These are phyloP conservation scores for Muraenolepis orangiensis DNA, from an alignment of 2,797 vertebrate species.

Conservation along the genomic window DNA sequence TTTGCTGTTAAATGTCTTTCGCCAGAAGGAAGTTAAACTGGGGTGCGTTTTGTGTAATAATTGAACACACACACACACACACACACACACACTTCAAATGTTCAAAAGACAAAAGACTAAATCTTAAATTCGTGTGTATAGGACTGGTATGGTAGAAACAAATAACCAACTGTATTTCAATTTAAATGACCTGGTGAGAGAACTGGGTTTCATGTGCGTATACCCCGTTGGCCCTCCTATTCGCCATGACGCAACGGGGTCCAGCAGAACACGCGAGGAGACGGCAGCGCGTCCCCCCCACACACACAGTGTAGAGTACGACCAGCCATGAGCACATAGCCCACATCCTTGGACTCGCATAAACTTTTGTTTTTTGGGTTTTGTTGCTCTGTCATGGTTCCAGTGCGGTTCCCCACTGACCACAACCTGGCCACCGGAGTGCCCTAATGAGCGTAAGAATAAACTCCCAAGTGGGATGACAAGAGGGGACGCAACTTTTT, in stretches of 20 bases:
- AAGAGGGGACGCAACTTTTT: conserved; percentile 37
- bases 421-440: conserved; percentile 37
- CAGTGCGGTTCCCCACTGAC: conserved; percentile 23
- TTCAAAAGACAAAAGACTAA: too few species aligned
- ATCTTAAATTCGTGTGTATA: too few species aligned
- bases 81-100: too few species aligned
- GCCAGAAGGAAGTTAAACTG: neutral
- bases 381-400: conserved; percentile 38
- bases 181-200: neutral
- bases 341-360: conserved; percentile 19
- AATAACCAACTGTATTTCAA: neutral
- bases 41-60: too few species aligned
- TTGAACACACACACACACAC: too few species aligned
- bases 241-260: neutral
- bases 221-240: neutral
- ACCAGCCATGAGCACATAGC: too few species aligned
- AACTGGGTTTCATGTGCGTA: neutral
- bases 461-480: conserved; percentile 47
- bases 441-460: conserved; percentile 36
- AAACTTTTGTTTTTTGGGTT: conserved; percentile 17
- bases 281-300: neutral
- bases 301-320: too few species aligned
- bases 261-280: neutral
- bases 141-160: neutral
- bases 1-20: neutral